Base-by-base conservation (phyloP, 2,113 vertebrate species). In the Turdus rufiventris region DNA sequence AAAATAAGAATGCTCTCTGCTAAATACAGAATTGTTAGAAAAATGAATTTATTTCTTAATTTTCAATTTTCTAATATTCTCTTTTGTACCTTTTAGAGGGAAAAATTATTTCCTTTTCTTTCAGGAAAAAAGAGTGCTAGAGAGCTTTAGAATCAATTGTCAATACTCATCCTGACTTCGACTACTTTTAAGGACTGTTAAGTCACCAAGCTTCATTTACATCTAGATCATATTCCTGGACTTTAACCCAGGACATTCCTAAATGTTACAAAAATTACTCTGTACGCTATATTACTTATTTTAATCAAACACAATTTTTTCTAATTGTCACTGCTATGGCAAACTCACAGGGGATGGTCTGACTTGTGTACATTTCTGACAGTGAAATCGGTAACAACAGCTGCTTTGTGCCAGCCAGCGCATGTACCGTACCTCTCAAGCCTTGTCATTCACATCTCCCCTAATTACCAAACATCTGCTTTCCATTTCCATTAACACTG, bases 381-480 rank as follows among this genome's bases (percentile, higher is more conserved):
- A 99, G 99, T 98, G 98, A 98, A 98, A 98, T 98, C 96, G 96
- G 98, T 97, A 97, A 97, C 98, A 98, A 98, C 99, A 99, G 98
- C 99, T 99, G 99, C 98, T 98, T 97, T 95, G 98, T 98, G 98
- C 98, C 98, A 98, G 97, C 97, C 98, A 98, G 98, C 98, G 98
- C 97, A 97, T 98, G 99, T 98, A 98, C 98, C 90, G 96, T 97
- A 97, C 98, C 98, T 98, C 98, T 98, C 98, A 96, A 98, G 98
- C 98, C 99, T 99, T 99, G 99, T 99, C 99, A 99, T 98, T 99
- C 99, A 99, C 98, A 98, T 99, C 98, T 99, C 98, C 99, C 98
- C 99, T 99, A 99, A 99, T 99, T 99, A 99, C 99, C 97, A 98
- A 99, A 99, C 99, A 99, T 99, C 99, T 99, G 99, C 98, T 99